These are phyloP conservation scores for Tyrophagus putrescentiae DNA, from an alignment of 1,140 invertebrate genomes.

Conservation along the genomic window DNA sequence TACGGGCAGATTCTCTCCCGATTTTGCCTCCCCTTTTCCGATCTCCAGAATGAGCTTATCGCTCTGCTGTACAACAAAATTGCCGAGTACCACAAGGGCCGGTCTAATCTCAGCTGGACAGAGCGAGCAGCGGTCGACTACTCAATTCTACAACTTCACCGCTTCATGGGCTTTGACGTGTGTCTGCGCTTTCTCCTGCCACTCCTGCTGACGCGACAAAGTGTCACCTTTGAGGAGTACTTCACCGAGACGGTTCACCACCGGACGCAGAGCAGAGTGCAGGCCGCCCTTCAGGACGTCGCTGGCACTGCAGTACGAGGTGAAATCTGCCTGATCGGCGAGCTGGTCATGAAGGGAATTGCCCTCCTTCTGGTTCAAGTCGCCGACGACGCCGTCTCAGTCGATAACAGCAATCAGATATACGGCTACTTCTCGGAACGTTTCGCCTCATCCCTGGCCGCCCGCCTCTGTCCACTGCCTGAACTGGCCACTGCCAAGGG, in stretches of 20 bases:
- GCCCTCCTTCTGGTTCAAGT: neutral
- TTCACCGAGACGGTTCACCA: no score
- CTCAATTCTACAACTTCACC: neutral
- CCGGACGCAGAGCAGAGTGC: no score
- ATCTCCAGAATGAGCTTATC: neutral
- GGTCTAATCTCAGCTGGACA: neutral
- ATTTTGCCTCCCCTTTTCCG: neutral
- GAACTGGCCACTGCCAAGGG: neutral
- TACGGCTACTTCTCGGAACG: neutral
- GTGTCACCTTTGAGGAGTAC: no score
- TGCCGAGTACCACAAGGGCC: neutral
- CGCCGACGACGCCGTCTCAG: neutral
- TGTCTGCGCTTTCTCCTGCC: conserved; percentile 1
- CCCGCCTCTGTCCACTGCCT: neutral
- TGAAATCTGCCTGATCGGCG: neutral
- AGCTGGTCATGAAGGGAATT: conserved; percentile 4
- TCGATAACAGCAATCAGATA: neutral
- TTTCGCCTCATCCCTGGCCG: neutral
- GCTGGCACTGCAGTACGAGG: neutral
- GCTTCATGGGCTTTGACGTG: conserved; percentile 5
- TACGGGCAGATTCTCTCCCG: neutral
- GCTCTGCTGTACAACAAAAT: neutral
- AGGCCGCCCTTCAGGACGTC: no score
- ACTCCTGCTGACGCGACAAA: no score
- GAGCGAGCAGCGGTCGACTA: neutral